Base-by-base conservation (phyloP, 2,113 vertebrate genomes). In the Spheniscus mendiculus region DNA sequence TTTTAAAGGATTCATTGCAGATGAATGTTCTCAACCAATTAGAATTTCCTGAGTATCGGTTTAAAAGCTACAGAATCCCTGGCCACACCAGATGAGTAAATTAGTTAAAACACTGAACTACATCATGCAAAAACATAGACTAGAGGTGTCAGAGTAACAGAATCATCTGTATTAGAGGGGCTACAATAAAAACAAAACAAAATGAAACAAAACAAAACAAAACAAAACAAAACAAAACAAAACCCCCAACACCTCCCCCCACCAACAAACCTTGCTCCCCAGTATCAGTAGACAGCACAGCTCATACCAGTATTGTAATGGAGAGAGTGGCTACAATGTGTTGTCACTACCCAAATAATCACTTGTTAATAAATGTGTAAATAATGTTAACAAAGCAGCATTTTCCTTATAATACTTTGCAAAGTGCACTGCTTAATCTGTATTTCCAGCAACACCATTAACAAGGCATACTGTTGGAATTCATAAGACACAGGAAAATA, bases 201-300 rank as follows among this genome's bases (percentile, higher is more conserved):
- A 30, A 32, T n/a, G n/a, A n/a, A 58, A 1, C 3, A 47, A 66
- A 85, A 8, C 8, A 70, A 30, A 30, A 32, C 3, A n/a, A n/a
- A 58, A 1, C 3, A 47, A 66, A 85, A 8, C 8, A 70, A 30
- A 58, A 1, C 3, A 47, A 66, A 85, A 8, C 8, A 70, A 30
- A 30, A 32, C 3, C 8, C 10, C 27, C 7, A 32, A 22, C 3
- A 32, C 2, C 5, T 52, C 9, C 12, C 1, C 7, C 4, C 11
- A 30, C 19, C 29, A 58, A 59, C n/a, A 88, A 56, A 22, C 1
- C 22, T 79, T 38, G 18, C 25, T 84, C 25, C 42, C 22, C 11
- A 26, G 15, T 27, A 63, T 67, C 40, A 79, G 29, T 5, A 40
- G 23, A 26, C 44, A 87, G 27, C 58, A 61, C 14, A 63, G 25